phyloP scores from a whole-genome alignment of 1,140 invertebrate species.

The Solenopsis invicta region DNA sequence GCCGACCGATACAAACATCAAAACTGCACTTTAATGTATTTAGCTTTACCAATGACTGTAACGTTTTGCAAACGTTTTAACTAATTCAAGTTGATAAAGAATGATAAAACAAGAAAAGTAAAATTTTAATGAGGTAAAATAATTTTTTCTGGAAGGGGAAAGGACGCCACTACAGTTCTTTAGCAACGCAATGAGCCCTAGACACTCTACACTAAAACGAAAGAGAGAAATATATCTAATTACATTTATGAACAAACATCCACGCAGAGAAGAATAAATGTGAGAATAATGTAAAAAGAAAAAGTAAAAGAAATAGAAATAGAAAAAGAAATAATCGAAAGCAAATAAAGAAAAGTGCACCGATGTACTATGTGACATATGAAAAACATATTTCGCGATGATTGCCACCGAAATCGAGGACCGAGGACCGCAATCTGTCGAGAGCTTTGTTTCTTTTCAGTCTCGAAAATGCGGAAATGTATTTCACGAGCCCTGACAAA shows the following conservation, averaged over 20 bases:
- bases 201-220: too few relatives aligned
- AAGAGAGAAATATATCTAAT: neutral
- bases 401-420: slow-evolving; percentile 36
- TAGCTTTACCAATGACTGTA: too few relatives aligned
- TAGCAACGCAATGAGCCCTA: too few relatives aligned
- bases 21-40: too few relatives aligned
- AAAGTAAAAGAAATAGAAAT: neutral
- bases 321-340: neutral
- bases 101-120: too few relatives aligned
- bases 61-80: too few relatives aligned
- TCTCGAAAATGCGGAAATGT: slow-evolving; percentile 16
- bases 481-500: slow-evolving; percentile 4
- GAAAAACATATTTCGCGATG: slow-evolving; percentile 22
- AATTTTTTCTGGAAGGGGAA: too few relatives aligned
- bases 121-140: too few relatives aligned
- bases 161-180: too few relatives aligned
- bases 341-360: neutral
- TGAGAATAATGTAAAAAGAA: neutral
- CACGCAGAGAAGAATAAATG: neutral
- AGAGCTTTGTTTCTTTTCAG: slow-evolving; percentile 34
- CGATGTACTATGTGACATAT: neutral
- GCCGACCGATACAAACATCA: too few relatives aligned
- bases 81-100: too few relatives aligned
- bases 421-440: slow-evolving; percentile 39
- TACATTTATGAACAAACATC: slow-evolving; percentile 28